Evolutionary conservation across 2,797 vertebrate species (phyloP), one percentile per base, ranked within the genome.

Genomic region (Danio kyathit): DNA sequence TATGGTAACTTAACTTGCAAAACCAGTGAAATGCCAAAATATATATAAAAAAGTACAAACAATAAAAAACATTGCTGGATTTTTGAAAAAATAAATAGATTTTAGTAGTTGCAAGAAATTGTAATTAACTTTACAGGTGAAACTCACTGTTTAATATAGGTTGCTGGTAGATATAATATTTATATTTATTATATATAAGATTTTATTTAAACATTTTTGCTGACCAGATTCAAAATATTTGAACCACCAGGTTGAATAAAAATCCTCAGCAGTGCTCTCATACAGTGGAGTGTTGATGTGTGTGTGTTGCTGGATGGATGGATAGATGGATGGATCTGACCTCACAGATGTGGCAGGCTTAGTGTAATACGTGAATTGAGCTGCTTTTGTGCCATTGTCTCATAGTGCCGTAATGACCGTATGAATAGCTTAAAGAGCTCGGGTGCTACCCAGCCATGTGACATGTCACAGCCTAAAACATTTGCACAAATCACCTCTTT

Each of bases 321-420:
- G 78, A 29, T 29, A n/a, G n/a, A n/a, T n/a, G 29, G 29, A 29
- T 85, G 87, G 14, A 8, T 69, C 41, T 91, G 91, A 93, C 88
- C 92, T 82, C 76, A 69, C 91, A 93, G 91, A 92, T 93, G 92
- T 88, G 87, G 63, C 29, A 71, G 90, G 90, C 91, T 94, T 92
- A 92, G 85, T 88, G 80, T 93, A 92, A 93, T 93, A 84, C 86
- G 16, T 75, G 77, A 75, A 89, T 86, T 56, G 69, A 44, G 46
- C 49, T 38, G 61, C 48, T 86, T 51, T 83, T 46, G 19, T 60
- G 85, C 86, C 81, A 84, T 89, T 93, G 92, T 91, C 86, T 85
- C 86, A 52, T 76, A 84, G 63, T 80, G 87, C 41, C 14, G 21
- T 82, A 79, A 87, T 84, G 86, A 87, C 74, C 66, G 60, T 61